phyloP scores from a whole-genome alignment of 2,888 invertebrate species.

The Xylota sylvarum region DNA sequence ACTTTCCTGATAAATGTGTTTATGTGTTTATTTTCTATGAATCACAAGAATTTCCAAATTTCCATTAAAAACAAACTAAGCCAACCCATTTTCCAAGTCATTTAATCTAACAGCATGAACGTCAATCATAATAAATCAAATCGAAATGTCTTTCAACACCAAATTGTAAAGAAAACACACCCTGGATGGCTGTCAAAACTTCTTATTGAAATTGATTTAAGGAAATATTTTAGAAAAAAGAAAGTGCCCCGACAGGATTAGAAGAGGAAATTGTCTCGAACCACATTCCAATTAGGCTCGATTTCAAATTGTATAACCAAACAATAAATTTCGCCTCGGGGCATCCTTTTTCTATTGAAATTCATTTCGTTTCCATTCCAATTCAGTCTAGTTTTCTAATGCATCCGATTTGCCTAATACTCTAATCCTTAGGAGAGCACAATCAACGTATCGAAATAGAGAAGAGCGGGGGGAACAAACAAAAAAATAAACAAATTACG shows the following conservation, averaged over 20 bases:
- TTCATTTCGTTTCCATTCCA: constrained; percentile 8
- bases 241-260: too few species aligned
- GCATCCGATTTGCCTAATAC: constrained; percentile 36
- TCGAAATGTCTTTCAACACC: background rate
- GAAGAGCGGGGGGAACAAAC: too few species aligned
- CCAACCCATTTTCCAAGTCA: constrained; percentile 1
- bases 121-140: constrained; percentile 23
- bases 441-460: background rate
- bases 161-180: background rate
- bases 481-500: background rate
- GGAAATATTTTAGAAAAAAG: background rate
- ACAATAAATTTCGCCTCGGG: constrained; percentile 5
- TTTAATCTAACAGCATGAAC: background rate
- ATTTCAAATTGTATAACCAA: constrained; percentile 16
- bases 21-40: background rate
- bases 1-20: too few species aligned
- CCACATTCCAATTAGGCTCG: constrained; percentile 26
- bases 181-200: background rate
- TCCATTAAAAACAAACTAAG: background rate
- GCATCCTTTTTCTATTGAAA: constrained; percentile 10
- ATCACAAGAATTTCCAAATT: background rate
- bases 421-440: constrained; percentile 8
- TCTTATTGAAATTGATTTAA: constrained; percentile 12
- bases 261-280: constrained; percentile 1
- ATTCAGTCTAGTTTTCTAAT: constrained; percentile 28